Conservation (phyloP, 2,113 vertebrate genomes). For the Cairina moschata region DNA sequence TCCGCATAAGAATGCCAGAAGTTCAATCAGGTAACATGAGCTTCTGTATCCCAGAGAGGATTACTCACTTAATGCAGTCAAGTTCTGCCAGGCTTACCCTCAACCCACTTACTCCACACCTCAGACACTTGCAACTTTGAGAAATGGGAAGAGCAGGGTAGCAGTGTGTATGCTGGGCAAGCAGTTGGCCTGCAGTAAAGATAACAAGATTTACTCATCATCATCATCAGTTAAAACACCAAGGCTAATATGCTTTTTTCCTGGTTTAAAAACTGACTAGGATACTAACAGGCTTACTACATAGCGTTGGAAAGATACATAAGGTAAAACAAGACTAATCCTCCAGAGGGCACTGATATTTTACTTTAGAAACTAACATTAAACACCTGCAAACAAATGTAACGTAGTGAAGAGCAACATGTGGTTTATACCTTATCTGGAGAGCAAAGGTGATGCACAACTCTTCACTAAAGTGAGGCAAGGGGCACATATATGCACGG, state of each 20-base stretch:
- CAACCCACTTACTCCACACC: not conserved
- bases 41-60: not conserved
- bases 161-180: not conserved
- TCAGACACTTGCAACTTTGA: not conserved
- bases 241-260: not conserved
- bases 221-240: not conserved
- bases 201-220: not conserved
- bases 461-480: no score
- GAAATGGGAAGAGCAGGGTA: not conserved
- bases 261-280: not conserved
- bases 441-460: fast-evolving
- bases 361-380: not conserved
- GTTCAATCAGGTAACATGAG: not conserved
- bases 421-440: no score
- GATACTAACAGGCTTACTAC: not conserved
- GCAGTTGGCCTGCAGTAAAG: not conserved
- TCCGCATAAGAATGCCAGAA: not conserved
- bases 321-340: not conserved
- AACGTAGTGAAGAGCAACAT: not conserved
- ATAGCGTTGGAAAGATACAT: not conserved
- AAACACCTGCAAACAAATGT: not conserved
- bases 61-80: not conserved
- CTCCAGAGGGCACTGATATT: not conserved
- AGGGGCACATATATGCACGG: fast-evolving
- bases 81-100: not conserved